Percentiles rank a stretch among this genome's conserved stretches.
Conservation (phyloP, 2,797 vertebrate species). For the Microctenopoma steveboyesi region DNA sequence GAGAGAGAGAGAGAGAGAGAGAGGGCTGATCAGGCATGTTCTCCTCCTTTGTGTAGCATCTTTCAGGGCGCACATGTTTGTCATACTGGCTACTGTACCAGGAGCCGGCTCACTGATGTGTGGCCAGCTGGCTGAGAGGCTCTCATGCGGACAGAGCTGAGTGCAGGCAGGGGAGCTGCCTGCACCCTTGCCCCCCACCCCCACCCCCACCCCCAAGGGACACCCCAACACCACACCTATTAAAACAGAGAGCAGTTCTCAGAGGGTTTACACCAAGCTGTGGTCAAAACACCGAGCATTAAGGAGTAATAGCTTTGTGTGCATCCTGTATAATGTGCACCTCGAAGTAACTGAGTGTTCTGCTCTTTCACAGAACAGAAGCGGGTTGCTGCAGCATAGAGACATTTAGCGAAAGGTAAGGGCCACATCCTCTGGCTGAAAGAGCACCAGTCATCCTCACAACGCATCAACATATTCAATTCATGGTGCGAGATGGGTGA, state of each 20-base stretch:
- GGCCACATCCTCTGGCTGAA: conserved; percentile 43
- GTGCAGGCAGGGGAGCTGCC: too few relatives aligned
- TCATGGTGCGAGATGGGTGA: conserved; percentile 36
- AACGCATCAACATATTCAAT: conserved; percentile 53
- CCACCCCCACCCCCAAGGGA: conserved; percentile 49
- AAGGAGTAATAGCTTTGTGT: conserved; percentile 2
- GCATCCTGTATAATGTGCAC: conserved; percentile 12
- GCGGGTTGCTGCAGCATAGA: conserved; percentile 57
- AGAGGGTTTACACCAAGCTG: conserved; percentile 65
- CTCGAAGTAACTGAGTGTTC: too few relatives aligned
- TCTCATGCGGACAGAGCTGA: conserved; percentile 34
- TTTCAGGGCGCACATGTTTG: conserved; percentile 44
- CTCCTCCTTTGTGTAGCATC: conserved; percentile 27
- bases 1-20: conserved; percentile 3
- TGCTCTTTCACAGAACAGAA: conserved; percentile 69
- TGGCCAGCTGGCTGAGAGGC: conserved; percentile 51
- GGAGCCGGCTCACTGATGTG: conserved; percentile 33
- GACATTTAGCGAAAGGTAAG: conserved; percentile 80
- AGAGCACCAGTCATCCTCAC: conserved; percentile 4
- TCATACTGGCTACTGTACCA: conserved; percentile 7
- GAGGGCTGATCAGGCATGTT: not conserved
- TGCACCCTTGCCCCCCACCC: too few relatives aligned
- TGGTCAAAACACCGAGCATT: not conserved
- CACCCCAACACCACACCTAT: conserved; percentile 17
- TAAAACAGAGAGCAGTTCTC: conserved; percentile 57